phyloP scores from a whole-genome alignment of 2,888 invertebrate genomes.

The Oscheius sp. region DNA sequence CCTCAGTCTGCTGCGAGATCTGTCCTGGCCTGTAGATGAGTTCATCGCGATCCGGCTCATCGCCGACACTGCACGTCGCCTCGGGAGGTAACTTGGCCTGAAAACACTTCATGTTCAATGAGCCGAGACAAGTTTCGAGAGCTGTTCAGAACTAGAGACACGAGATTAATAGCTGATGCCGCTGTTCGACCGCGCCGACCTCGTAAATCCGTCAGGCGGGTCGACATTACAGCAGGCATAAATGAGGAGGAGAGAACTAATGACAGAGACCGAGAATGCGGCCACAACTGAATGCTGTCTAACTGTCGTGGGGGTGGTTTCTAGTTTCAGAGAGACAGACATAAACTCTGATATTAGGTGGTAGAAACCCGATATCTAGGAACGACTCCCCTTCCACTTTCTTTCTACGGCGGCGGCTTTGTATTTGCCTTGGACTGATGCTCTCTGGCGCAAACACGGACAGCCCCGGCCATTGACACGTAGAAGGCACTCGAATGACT shows the following conservation, averaged over 20 bases:
- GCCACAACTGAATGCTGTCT: too few relatives aligned
- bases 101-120: conserved; percentile 29
- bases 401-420: too few relatives aligned
- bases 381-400: not conserved
- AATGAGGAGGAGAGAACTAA: not conserved
- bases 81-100: conserved; percentile 61
- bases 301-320: too few relatives aligned
- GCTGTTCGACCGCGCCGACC: not conserved
- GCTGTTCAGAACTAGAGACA: not conserved
- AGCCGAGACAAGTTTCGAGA: not conserved
- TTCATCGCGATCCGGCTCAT: conserved; percentile 70
- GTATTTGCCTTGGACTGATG: conserved; percentile 22
- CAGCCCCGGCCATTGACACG: conserved; percentile 30
- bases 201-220: conserved; percentile 7
- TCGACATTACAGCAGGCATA: not conserved
- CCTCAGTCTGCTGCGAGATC: conserved; percentile 57
- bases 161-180: conserved; percentile 8
- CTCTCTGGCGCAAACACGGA: conserved; percentile 19
- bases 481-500: not conserved
- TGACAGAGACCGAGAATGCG: too few relatives aligned
- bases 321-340: too few relatives aligned
- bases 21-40: conserved; percentile 66
- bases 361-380: conserved; percentile 15
- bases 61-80: conserved; percentile 56
- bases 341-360: not conserved